Base-by-base conservation (phyloP, 2,888 invertebrate genomes). In the Protophormia terraenovae region DNA sequence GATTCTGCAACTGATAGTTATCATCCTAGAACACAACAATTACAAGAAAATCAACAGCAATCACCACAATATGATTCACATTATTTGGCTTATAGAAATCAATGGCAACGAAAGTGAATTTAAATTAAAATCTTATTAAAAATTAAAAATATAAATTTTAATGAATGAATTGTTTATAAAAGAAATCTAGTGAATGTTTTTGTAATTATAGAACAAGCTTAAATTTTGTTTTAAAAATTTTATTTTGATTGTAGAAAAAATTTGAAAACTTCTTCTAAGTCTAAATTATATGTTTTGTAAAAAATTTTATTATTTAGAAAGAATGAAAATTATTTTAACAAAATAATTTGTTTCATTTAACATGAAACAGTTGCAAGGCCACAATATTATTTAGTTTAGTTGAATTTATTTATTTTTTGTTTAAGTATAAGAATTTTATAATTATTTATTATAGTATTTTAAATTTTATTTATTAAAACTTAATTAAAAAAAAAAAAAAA, bases 21-120 rank as follows among this genome's bases (percentile, higher is more conserved):
- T 71, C 90, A 89, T 69, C 86, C 87, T 27, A 87, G 87, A 8
- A 24, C 50, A 8, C 87, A 84, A 6, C 73, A 84, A 27, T 19
- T 47, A 12, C 73, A 81, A 73, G 12, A 8, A 19, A 87, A 86
- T 35, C 83, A 75, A 14, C 87, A 86, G 3, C 87, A 83, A 10
- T 69, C 71, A 45, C 71, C 81, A 14, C 88, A 87, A 16, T 84
- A 88, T 27, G 91, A 91, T 88, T 87, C 92, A 35, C 91, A 92
- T 66, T 89, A 90, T 85, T 78, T 92, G 90, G 92, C 92, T 62
- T 92, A 92, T 87, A 90, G 90, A 81, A 90, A 90, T 84, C 92
- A 92, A 87, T 89, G 91, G 90, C 92, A 90, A 55, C 90, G 88
- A 86, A 86, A 82, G 24, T 81, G 16, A 79, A 32, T 22, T 12